A percentile compares a stretch with the other conserved stretches of the same genome.
Conservation (phyloP, 2,888 invertebrate genomes). For the Ischnus inquisitorius region DNA sequence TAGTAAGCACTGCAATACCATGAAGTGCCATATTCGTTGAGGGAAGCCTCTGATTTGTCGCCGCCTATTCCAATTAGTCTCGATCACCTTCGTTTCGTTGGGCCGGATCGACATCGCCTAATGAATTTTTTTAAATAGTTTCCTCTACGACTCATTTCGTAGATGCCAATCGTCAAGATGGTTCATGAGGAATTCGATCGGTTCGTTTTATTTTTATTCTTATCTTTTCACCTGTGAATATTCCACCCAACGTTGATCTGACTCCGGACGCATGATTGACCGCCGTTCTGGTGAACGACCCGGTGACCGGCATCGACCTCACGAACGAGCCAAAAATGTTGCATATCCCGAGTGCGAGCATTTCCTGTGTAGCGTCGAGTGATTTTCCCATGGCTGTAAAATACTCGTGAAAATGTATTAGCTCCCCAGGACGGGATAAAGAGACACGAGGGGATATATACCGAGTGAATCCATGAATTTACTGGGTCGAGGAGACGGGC, state of each 20-base stretch:
- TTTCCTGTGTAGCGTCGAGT: constrained; percentile 95
- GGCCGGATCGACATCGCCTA: too few relatives aligned
- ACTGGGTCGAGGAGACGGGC: constrained; percentile 22
- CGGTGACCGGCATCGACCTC: constrained; percentile 94
- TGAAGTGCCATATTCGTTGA: too few relatives aligned
- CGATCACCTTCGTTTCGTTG: too few relatives aligned
- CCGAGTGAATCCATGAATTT: constrained; percentile 35
- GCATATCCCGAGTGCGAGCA: constrained; percentile 93
- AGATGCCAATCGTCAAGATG: neutral
- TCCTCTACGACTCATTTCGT: too few relatives aligned
- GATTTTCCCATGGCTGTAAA: constrained; percentile 89
- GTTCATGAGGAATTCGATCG: neutral
- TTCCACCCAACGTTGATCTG: constrained; percentile 92
- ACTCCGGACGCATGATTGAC: constrained; percentile 96
- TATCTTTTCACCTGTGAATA: constrained; percentile 87
- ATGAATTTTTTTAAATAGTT: too few relatives aligned
- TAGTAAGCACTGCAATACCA: too few relatives aligned
- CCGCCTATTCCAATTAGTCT: too few relatives aligned
- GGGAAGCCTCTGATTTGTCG: too few relatives aligned
- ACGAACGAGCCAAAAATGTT: constrained; percentile 93
- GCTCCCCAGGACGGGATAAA: neutral
- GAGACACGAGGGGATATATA: constrained; percentile 12
- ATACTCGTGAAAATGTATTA: constrained; percentile 6
- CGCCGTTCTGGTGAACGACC: constrained; percentile 94
- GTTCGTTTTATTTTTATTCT: neutral